Conservation (phyloP, 1,140 invertebrate genomes). For the Lepidurus arcticus region DNA sequence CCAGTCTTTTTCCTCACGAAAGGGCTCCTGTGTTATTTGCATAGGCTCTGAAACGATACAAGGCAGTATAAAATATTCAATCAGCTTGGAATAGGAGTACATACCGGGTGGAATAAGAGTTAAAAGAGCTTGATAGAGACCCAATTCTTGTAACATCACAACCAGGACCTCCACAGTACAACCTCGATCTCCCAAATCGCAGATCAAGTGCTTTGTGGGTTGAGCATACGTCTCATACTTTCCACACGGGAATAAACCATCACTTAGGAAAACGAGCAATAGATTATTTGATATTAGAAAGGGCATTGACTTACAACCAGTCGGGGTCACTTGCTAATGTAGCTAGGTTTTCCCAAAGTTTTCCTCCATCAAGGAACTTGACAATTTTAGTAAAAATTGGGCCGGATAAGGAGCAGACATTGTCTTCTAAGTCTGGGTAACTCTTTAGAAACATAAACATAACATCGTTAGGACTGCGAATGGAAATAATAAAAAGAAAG, state of each 20-base stretch:
- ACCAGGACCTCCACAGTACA: not conserved
- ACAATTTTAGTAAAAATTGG: not conserved
- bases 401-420: not conserved
- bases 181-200: slow-evolving; percentile 12
- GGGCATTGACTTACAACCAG: not conserved
- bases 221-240: not conserved
- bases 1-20: not conserved
- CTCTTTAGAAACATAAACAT: not conserved
- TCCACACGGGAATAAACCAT: not conserved
- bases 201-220: slow-evolving; percentile 1
- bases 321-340: not conserved
- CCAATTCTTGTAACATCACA: not conserved
- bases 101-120: not conserved
- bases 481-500: not conserved
- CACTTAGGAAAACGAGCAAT: not conserved
- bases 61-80: not conserved
- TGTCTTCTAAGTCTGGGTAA: not conserved
- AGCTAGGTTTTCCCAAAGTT: not conserved
- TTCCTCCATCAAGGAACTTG: not conserved
- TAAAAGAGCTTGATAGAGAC: not conserved
- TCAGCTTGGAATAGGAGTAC: not conserved
- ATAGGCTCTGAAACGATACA: not conserved
- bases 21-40: not conserved
- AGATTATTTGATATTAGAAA: not conserved
- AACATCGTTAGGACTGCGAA: not conserved